Conservation (phyloP, 2,888 invertebrate genomes). For the Lepidocyrtoides sp. region DNA sequence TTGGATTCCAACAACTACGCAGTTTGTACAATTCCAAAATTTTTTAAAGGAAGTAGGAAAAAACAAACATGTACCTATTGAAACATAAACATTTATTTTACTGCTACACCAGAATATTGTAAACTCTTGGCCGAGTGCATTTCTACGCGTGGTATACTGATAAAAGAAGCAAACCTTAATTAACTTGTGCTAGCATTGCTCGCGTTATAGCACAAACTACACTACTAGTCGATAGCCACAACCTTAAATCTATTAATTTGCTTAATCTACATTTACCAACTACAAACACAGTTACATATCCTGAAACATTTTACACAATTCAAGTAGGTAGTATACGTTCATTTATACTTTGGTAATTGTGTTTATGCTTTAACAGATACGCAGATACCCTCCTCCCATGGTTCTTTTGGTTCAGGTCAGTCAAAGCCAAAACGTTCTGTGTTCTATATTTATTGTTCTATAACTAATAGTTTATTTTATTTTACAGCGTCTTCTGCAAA, state of each 20-base stretch:
- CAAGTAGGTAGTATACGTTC: too few species aligned
- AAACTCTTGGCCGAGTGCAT: background rate
- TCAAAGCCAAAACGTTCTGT: too few species aligned
- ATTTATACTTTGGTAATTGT: too few species aligned
- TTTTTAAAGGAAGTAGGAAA: constrained; percentile 45
- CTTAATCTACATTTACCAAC: too few species aligned
- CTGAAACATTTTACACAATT: too few species aligned
- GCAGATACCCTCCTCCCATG: too few species aligned
- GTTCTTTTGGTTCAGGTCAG: too few species aligned
- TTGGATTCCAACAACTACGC: constrained; percentile 34
- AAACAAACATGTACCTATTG: constrained; percentile 33
- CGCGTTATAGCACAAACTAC: background rate
- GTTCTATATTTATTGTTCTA: too few species aligned
- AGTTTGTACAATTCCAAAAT: background rate
- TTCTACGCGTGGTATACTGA: background rate
- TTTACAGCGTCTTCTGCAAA: too few species aligned
- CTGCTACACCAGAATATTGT: background rate
- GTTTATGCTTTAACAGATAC: too few species aligned
- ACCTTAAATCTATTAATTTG: background rate
- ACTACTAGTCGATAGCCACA: background rate
- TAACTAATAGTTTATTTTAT: too few species aligned
- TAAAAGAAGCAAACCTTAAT: background rate
- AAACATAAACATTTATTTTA: background rate
- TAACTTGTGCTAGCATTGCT: background rate
- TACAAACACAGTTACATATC: too few species aligned